Conservation (phyloP, 1,140 invertebrate genomes). For the Camponotus vicinus region DNA sequence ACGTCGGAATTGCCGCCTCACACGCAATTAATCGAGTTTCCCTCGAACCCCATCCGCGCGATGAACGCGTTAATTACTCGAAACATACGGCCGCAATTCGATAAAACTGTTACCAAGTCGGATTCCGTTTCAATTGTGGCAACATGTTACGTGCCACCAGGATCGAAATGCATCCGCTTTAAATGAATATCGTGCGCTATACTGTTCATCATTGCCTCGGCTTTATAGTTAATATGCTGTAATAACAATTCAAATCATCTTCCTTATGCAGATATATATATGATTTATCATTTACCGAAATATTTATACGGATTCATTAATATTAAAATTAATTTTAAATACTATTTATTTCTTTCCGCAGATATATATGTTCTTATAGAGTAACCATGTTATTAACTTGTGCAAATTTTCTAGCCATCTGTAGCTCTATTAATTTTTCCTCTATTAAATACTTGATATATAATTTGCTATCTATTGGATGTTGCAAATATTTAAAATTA, state of each 20-base stretch:
- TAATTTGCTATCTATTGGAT: neutral
- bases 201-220: neutral
- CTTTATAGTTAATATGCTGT: neutral
- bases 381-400: neutral
- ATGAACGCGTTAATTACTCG: slow-evolving; percentile 33
- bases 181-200: slow-evolving; percentile 59
- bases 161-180: slow-evolving; percentile 45
- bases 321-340: slow-evolving; percentile 35
- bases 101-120: slow-evolving; percentile 43
- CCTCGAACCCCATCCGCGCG: slow-evolving; percentile 13
- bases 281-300: slow-evolving; percentile 10
- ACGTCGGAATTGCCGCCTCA: slow-evolving; percentile 53
- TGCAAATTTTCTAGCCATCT: neutral
- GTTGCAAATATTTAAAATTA: neutral
- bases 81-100: slow-evolving; percentile 13
- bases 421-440: neutral
- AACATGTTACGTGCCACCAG: neutral
- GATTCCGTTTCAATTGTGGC: slow-evolving; percentile 23
- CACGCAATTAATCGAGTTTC: slow-evolving; percentile 43
- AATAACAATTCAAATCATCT: slow-evolving; percentile 32
- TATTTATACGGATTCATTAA: slow-evolving; percentile 27
- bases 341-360: neutral
- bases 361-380: neutral
- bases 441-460: neutral
- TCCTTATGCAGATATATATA: slow-evolving; percentile 7